phyloP scores from a whole-genome alignment of 2,797 vertebrate species.

The Pseudotriccus pelzelni region DNA sequence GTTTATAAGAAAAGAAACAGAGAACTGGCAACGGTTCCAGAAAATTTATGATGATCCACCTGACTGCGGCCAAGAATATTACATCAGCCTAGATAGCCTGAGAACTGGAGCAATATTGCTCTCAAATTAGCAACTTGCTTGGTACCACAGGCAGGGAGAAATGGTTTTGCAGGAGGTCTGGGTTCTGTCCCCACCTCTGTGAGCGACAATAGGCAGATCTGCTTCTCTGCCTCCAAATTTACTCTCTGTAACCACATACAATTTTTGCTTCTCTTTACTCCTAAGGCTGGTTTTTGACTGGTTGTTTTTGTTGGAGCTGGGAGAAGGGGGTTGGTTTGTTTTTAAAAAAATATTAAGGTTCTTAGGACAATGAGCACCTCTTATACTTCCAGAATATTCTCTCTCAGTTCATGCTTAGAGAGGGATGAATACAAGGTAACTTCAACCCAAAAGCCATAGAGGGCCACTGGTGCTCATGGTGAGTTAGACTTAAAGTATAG shows the following conservation, averaged over 20 bases:
- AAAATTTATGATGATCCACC: conserved; percentile 39
- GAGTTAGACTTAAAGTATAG: neutral
- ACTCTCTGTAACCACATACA: too few species aligned
- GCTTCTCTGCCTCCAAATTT: neutral
- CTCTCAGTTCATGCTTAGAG: neutral
- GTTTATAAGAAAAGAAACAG: conserved; percentile 59
- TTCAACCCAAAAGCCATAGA: neutral
- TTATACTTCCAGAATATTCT: neutral
- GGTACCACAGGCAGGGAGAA: conserved; percentile 33
- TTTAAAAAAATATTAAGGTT: neutral
- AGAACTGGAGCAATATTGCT: conserved; percentile 15
- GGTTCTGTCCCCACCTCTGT: neutral
- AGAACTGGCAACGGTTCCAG: conserved; percentile 15
- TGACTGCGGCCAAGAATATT: conserved; percentile 5
- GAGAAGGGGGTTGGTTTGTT: neutral
- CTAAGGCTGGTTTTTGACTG: neutral
- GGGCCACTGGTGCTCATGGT: neutral
- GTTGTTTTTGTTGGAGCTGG: rapidly evolving
- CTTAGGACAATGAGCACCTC: neutral
- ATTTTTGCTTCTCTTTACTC: neutral
- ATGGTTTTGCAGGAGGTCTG: conserved; percentile 49
- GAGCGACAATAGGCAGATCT: neutral
- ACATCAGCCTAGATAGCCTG: conserved; percentile 46
- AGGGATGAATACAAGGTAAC: neutral
- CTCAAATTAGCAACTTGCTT: conserved; percentile 39